Conservation (phyloP, 2,888 invertebrate genomes). For the Molanna angustata region DNA sequence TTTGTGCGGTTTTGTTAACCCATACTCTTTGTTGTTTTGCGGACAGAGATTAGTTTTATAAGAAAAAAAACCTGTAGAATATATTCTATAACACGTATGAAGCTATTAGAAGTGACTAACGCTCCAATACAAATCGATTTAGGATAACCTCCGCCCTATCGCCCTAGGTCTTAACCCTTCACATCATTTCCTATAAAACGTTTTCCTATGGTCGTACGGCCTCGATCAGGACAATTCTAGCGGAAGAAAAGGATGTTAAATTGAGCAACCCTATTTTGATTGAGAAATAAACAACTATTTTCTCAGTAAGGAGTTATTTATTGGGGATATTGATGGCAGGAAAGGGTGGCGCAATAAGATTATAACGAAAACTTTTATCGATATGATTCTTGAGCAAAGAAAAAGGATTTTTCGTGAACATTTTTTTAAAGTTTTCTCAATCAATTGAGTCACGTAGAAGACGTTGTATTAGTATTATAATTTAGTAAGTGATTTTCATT, state of each 20-base stretch:
- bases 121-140: constrained; percentile 22
- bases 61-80: constrained; percentile 19
- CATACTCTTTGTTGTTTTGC: no score
- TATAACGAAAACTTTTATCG: no score
- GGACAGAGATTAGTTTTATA: no score
- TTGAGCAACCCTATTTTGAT: neutral
- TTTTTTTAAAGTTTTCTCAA: no score
- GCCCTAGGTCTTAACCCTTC: constrained; percentile 4
- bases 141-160: constrained; percentile 8
- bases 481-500: no score
- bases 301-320: no score
- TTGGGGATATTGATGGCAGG: neutral
- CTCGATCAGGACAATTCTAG: neutral
- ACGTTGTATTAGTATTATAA: no score
- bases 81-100: neutral
- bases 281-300: neutral
- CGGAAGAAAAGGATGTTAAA: neutral
- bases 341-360: no score
- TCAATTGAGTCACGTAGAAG: no score
- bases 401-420: no score
- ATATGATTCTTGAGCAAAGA: no score
- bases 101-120: constrained; percentile 23
- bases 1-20: no score
- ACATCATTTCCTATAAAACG: constrained; percentile 4
- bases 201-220: neutral